Conservation (phyloP, 2,888 invertebrate species). For the Ditula angustiorana region DNA sequence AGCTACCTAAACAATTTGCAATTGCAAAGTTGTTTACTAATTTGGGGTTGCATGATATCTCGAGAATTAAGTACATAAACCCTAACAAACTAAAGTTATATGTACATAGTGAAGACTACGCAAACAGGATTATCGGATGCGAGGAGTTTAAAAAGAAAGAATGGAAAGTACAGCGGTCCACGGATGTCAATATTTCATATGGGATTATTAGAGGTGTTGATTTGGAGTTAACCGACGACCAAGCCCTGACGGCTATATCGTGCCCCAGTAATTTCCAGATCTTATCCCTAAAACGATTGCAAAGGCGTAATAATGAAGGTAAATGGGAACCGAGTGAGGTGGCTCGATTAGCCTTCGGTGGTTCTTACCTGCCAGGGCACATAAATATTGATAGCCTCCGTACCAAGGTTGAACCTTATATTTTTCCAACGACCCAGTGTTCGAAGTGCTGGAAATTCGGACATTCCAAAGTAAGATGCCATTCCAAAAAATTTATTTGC, state of each 20-base stretch:
- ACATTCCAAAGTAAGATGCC: background rate
- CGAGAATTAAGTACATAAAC: conserved; percentile 24
- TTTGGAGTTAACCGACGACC: conserved; percentile 24
- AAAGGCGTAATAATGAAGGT: conserved; percentile 24
- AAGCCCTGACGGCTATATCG: conserved; percentile 10
- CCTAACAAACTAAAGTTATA: conserved; percentile 19
- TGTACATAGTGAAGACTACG: background rate
- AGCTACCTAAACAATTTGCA: conserved; percentile 19
- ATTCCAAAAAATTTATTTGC: conserved; percentile 9
- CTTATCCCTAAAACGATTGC: conserved; percentile 23
- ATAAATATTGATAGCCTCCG: background rate
- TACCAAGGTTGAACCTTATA: conserved; percentile 5
- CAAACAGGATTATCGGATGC: conserved; percentile 3
- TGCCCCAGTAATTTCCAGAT: background rate
- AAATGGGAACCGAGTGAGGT: conserved; percentile 10
- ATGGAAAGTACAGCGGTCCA: conserved; percentile 18
- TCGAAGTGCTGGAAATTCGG: conserved; percentile 22
- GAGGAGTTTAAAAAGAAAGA: background rate
- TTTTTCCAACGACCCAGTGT: too few relatives aligned
- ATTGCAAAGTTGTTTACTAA: conserved; percentile 9
- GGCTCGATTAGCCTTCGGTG: conserved; percentile 12
- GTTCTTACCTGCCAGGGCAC: conserved; percentile 4
- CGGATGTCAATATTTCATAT: conserved; percentile 19
- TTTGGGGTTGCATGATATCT: conserved; percentile 7
- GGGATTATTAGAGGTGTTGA: conserved; percentile 30